phyloP scores from a whole-genome alignment of 2,113 vertebrate genomes.

The Phylloscopus trochiloides region DNA sequence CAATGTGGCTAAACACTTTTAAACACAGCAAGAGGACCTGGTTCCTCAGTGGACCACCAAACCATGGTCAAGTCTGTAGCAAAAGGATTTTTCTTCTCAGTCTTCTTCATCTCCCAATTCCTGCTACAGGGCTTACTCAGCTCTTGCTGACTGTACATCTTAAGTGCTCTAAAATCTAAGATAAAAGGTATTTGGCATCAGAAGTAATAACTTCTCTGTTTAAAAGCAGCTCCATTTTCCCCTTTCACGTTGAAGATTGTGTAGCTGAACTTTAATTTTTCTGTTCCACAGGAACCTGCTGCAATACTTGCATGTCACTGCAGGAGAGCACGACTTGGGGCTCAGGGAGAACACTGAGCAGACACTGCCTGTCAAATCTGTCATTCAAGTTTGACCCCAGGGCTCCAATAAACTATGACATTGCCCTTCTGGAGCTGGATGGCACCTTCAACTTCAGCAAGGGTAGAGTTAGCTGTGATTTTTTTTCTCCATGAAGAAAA shows the following conservation, averaged over 20 bases:
- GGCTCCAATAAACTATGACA: slow-evolving; percentile 82
- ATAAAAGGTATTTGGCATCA: background rate
- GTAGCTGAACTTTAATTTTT: background rate
- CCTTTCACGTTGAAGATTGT: background rate
- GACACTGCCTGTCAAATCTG: slow-evolving; percentile 68
- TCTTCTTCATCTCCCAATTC: background rate
- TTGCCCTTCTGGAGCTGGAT: slow-evolving; percentile 81
- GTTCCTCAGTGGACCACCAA: background rate
- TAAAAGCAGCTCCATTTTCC: background rate
- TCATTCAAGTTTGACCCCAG: slow-evolving; percentile 72
- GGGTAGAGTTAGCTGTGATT: background rate
- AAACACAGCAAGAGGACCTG: background rate
- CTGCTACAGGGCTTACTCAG: background rate
- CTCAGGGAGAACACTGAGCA: slow-evolving; percentile 76
- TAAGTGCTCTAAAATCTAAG: background rate
- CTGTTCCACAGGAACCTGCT: slow-evolving; percentile 24
- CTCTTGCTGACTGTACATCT: background rate
- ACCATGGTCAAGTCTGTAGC: background rate
- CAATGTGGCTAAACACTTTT: background rate
- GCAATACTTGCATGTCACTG: slow-evolving; percentile 65
- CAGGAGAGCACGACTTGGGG: slow-evolving; percentile 79
- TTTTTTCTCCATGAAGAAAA: background rate
- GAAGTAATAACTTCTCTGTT: background rate
- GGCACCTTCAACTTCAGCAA: slow-evolving; percentile 80
- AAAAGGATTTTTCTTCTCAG: background rate